Conservation (phyloP, 2,113 vertebrate species). For the Carassius gibelio region DNA sequence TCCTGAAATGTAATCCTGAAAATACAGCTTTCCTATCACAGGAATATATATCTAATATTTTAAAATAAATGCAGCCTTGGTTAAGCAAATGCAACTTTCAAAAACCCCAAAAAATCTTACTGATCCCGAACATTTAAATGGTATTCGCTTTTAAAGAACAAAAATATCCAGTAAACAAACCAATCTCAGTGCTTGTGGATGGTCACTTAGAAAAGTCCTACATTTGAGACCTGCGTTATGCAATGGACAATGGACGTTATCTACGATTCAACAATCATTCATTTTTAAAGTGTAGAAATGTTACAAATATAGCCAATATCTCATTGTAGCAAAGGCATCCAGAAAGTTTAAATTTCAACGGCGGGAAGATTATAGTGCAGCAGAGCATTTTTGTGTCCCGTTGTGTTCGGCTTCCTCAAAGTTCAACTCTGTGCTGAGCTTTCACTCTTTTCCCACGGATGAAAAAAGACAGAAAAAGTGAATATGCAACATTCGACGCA, state of each 20-base stretch:
- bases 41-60: too few species aligned
- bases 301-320: background rate
- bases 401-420: slow-evolving; percentile 1
- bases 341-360: slow-evolving; percentile 11
- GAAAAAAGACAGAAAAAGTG: background rate
- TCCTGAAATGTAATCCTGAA: background rate
- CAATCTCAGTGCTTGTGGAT: background rate
- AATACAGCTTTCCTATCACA: too few species aligned
- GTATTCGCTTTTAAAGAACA: background rate
- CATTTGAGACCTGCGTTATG: background rate
- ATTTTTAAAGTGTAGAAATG: background rate
- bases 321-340: slow-evolving; percentile 13
- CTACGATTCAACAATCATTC: background rate
- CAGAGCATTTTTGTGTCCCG: background rate
- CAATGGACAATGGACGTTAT: background rate
- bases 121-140: background rate
- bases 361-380: background rate
- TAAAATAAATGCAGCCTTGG: background rate
- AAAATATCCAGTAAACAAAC: background rate
- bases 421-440: slow-evolving; percentile 20
- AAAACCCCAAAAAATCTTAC: background rate
- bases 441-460: background rate
- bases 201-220: background rate
- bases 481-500: background rate
- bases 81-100: background rate